phyloP scores from a whole-genome alignment of 2,113 vertebrate species.

The Columbina picui region DNA sequence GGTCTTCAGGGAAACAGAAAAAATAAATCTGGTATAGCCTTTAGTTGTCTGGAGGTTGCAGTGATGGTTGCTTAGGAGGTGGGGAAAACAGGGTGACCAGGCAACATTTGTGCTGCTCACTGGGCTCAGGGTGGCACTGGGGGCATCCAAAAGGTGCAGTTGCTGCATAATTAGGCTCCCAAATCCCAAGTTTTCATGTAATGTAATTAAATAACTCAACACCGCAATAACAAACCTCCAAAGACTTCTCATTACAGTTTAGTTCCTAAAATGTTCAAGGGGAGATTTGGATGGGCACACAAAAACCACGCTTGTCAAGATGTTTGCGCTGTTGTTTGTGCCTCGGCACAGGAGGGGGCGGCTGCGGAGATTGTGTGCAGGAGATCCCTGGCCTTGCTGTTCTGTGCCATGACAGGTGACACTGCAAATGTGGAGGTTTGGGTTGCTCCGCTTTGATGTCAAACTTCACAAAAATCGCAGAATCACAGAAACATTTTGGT shows the following conservation, averaged over 20 bases:
- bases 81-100: neutral
- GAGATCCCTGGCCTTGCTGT: neutral
- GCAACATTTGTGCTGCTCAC: neutral
- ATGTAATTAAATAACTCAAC: neutral
- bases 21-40: neutral
- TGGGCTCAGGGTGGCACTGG: neutral
- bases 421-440: neutral
- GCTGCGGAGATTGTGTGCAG: neutral
- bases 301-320: neutral
- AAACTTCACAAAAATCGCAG: neutral
- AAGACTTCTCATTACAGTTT: neutral
- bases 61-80: neutral
- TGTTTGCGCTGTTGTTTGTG: neutral
- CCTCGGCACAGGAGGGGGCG: neutral
- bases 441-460: neutral
- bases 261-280: neutral
- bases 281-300: neutral
- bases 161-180: neutral
- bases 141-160: neutral
- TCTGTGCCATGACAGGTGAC: neutral
- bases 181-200: neutral
- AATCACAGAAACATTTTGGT: no score
- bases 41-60: neutral
- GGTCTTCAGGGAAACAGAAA: neutral
- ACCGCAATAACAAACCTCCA: neutral